Evolutionary conservation across 1,140 invertebrate species (phyloP).

Genomic region (Rhysida immarginata): DNA sequence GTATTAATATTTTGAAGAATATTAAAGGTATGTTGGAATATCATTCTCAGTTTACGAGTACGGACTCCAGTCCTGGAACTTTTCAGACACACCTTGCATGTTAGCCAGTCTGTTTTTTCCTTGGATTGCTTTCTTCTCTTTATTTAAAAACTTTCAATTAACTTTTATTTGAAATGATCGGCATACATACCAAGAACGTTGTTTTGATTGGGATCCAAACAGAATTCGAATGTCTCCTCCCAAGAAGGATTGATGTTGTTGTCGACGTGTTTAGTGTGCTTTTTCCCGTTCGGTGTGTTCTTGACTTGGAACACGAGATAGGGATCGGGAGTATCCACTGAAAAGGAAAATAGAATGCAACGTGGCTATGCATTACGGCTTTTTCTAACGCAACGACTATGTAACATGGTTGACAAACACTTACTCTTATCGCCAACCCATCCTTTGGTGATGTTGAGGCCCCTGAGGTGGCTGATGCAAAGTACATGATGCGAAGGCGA

Average conservation of each 20-base stretch:
- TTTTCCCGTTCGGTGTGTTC: slow-evolving; percentile 29
- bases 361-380: background rate
- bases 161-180: background rate
- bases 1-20: background rate
- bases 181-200: slow-evolving; percentile 5
- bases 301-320: slow-evolving; percentile 29
- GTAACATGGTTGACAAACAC: background rate
- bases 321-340: slow-evolving; percentile 35
- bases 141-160: background rate
- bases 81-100: too few relatives aligned
- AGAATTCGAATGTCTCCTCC: slow-evolving; percentile 32
- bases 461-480: slow-evolving; percentile 17
- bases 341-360: slow-evolving; percentile 5
- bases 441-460: slow-evolving; percentile 23
- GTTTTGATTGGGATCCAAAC: slow-evolving; percentile 22
- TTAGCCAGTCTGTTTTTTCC: too few relatives aligned
- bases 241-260: slow-evolving; percentile 31
- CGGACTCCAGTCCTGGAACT: too few relatives aligned
- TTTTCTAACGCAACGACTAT: background rate
- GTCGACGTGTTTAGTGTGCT: slow-evolving; percentile 26
- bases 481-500: slow-evolving; percentile 21
- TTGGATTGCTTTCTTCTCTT: background rate
- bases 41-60: too few relatives aligned
- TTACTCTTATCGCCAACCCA: slow-evolving; percentile 21
- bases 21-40: too few relatives aligned